Evolutionary conservation across 1,140 invertebrate genomes (phyloP), one percentile per base, ranked within the genome.

Genomic region (Varroa destructor): DNA sequence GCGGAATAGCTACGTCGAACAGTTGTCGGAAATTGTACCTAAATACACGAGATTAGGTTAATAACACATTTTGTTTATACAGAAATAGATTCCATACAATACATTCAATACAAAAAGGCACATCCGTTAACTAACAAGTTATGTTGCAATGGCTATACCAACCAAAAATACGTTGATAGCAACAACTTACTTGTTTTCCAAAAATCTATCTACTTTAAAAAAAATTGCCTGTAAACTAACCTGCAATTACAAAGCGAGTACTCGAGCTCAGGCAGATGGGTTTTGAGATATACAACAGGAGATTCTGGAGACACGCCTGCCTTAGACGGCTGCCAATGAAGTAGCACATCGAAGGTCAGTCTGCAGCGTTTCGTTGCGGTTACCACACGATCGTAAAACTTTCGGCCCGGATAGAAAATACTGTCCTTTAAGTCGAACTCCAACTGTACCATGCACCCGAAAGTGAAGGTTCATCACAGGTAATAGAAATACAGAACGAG

Each of bases 21-120:
- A 40, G 46, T 37, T 67, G 61, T 46, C 40, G 61, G 40, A 43
- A 37, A 37, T 67, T 67, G 61, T 36, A 67, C 36, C 61, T 67
- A 46, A 46, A 67, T 12, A 67, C 14, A 14, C 40, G 61, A 67
- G 61, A 67, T 4, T 12, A 46, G 40, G 12, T 40, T 58, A 58
- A 3, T 42, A 6, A 36, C n/a, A n/a, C 10, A n/a, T 3, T 58
- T 12, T 42, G 57, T 5, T 58, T 58, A 25, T 25, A 25, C 25
- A 25, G 25, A 25, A 25, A 25, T 25, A 25, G 25, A 25, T 25
- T 25, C 25, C 25, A 25, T 25, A 25, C 25, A 25, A 25, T 25
- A 25, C 25, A 25, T 25, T 25, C 25, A 25, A 25, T 25, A 25
- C 25, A 25, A 5, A 58, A 58, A 58, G 57, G 6, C 40, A 42